These are phyloP conservation scores for Lampropteryx suffumata DNA, from an alignment of 2,888 invertebrate genomes.

Conservation along the genomic window DNA sequence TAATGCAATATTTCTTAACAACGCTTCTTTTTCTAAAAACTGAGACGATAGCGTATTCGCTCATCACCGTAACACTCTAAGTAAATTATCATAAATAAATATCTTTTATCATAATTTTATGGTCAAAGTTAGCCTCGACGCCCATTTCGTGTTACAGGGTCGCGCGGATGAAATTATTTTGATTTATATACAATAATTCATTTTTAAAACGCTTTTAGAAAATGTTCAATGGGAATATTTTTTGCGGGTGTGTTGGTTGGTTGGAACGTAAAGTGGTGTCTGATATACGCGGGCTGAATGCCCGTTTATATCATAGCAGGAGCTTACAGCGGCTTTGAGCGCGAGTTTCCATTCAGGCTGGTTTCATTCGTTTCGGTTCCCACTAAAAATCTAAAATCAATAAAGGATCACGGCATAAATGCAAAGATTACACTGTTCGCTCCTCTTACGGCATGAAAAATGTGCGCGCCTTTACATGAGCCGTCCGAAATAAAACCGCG, in stretches of 20 bases:
- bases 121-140: conserved; percentile 64
- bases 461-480: conserved; percentile 76
- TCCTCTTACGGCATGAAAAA: conserved; percentile 77
- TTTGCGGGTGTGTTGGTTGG: conserved; percentile 42
- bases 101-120: conserved; percentile 77
- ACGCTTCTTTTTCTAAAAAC: conserved; percentile 25
- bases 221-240: conserved; percentile 37
- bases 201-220: conserved; percentile 32
- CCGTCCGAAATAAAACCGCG: conserved; percentile 82
- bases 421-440: conserved; percentile 80
- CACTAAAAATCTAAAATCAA: conserved; percentile 83
- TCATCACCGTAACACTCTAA: conserved; percentile 63
- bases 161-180: conserved; percentile 51
- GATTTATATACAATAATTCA: conserved; percentile 50
- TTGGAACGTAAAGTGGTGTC: conserved; percentile 61
- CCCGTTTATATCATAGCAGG: conserved; percentile 76
- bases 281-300: conserved; percentile 71
- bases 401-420: conserved; percentile 82
- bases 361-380: conserved; percentile 80
- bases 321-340: conserved; percentile 78
- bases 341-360: conserved; percentile 78
- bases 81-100: conserved; percentile 72
- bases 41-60: conserved; percentile 44
- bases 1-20: conserved; percentile 32
- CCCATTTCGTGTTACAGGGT: conserved; percentile 64